Percentiles rank a stretch among this genome's conserved stretches.
Evolutionary conservation across 2,113 vertebrate genomes (phyloP).

Genomic region (Tiliqua scincoides): DNA sequence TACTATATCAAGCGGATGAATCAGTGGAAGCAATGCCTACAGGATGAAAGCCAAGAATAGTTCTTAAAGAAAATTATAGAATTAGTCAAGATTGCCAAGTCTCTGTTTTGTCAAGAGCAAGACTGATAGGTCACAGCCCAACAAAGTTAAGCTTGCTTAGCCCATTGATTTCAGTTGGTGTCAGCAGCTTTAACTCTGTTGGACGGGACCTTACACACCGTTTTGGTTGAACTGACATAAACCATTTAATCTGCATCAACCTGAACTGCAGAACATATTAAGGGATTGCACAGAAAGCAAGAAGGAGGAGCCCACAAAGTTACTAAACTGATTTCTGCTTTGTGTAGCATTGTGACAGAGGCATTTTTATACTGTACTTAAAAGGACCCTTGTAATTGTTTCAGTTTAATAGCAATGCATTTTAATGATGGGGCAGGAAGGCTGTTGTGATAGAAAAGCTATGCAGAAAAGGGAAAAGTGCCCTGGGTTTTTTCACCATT

Average conservation of each 20-base stretch:
- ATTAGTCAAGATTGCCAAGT: not conserved
- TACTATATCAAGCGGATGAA: not conserved
- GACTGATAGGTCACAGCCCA: not conserved
- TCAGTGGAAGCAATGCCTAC: not conserved
- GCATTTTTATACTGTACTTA: constrained; percentile 43
- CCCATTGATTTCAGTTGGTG: not conserved
- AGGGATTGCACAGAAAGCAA: constrained; percentile 19
- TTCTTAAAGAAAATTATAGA: not conserved
- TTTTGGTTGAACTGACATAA: constrained; percentile 10
- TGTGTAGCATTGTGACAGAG: constrained; percentile 33
- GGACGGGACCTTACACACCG: not conserved
- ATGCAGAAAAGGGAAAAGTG: constrained; percentile 26
- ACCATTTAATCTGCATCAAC: constrained; percentile 22
- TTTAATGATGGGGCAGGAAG: constrained; percentile 47
- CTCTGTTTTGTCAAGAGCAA: not conserved
- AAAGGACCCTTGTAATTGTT: constrained; percentile 20
- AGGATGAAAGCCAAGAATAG: not conserved
- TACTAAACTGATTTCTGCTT: constrained; percentile 60
- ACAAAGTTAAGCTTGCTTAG: not conserved
- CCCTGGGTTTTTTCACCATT: constrained; percentile 42
- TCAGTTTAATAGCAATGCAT: constrained; percentile 42
- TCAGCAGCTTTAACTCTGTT: not conserved
- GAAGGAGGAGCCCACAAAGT: constrained; percentile 41
- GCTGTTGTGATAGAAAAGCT: constrained; percentile 21
- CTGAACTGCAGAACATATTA: constrained; percentile 48